Base-by-base conservation (phyloP, 2,797 vertebrate species). In the Masticophis lateralis region DNA sequence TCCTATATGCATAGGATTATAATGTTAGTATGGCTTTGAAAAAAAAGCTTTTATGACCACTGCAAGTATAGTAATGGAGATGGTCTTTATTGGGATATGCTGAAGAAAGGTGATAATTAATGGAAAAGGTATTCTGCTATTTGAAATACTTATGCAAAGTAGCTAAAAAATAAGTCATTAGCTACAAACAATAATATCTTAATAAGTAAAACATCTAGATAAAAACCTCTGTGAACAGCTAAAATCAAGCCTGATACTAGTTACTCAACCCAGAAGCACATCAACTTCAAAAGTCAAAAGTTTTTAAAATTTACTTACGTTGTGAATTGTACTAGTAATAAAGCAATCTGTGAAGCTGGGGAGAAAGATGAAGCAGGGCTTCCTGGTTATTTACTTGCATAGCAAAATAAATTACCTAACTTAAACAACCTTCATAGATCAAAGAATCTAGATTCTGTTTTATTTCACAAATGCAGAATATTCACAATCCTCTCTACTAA, bases 371-470 rank as follows among this genome's bases (percentile, higher is more conserved):
- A 47, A 5, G 59, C 16, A 87, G 28, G 57, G 4, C 32, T 83
- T 88, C 22, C 14, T 55, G 20, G 28, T n/a, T 55, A 20, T 57
- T n/a, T 32, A 43, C 83, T 47, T 69, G 9, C 25, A 9, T 37
- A 43, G 28, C 43, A 91, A 27, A 91, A 93, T 37, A 51, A 90
- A 89, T 88, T 86, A 56, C 43, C 2, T 79, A 55, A 89, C 53
- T 1, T 90, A 47, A 66, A 37, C 18, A 63, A 66, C 22, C 43
- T 61, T 37, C 7, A 74, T 51, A n/a, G 61, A 86, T 74, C 37
- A 53, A 91, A 59, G 27, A 69, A 93, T 53, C 53, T 56, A 88
- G 63, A 56, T 93, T n/a, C 20, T 93, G 37, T 43, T 88, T 86
- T n/a, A 53, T 79, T 88, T 61, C 63, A 66, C 59, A 89, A 27